Evolutionary conservation across 1,140 invertebrate genomes (phyloP).

Genomic region (Brachionus koreanus): DNA sequence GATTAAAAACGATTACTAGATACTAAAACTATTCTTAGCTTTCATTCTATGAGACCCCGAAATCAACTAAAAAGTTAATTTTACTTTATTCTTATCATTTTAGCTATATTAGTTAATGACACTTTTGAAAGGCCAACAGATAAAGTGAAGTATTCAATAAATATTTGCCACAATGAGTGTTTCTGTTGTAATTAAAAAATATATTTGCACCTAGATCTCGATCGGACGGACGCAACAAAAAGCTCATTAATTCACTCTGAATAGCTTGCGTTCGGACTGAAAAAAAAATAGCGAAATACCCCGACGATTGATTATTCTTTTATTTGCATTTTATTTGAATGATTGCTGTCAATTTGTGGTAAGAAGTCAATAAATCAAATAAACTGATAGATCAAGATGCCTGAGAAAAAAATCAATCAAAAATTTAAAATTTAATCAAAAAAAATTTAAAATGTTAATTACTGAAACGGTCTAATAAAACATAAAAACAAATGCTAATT

Average conservation of each 20-base stretch:
- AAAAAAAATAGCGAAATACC: background rate
- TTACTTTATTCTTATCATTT: slow-evolving; percentile 10
- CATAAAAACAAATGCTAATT: background rate
- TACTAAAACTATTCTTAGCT: background rate
- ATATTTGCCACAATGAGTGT: background rate
- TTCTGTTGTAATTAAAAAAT: background rate
- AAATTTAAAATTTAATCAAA: background rate
- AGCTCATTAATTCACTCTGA: background rate
- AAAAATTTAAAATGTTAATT: slow-evolving; percentile 33
- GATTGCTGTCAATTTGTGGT: slow-evolving; percentile 4
- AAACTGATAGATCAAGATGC: background rate
- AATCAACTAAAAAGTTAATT: background rate
- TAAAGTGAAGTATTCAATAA: slow-evolving; percentile 16
- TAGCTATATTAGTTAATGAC: slow-evolving; percentile 16
- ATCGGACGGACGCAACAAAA: background rate
- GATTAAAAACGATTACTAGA: background rate
- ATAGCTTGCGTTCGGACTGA: background rate
- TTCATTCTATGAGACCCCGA: background rate
- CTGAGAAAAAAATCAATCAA: slow-evolving; percentile 19
- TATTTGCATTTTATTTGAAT: slow-evolving; percentile 9
- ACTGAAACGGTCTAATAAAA: background rate
- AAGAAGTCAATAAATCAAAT: slow-evolving; percentile 37
- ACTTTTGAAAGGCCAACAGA: background rate
- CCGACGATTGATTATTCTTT: slow-evolving; percentile 2
- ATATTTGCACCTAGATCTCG: background rate